Evolutionary conservation across 23 tunicate species (phyloP), one percentile per base, ranked within the genome.

Genomic region (Trididemnum clinides): DNA sequence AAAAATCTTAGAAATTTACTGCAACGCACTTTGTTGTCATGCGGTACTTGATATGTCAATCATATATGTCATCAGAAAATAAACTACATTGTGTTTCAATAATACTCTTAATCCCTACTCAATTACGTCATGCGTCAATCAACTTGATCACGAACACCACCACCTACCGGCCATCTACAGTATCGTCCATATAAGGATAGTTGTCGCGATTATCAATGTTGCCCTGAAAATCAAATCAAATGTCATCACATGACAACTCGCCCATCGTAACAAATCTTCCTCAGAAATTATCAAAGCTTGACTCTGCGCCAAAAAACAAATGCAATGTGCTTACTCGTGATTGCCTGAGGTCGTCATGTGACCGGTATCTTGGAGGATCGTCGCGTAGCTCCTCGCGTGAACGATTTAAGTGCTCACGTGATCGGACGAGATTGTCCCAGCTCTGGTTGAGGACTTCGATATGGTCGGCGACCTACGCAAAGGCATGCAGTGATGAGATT

Each of bases 141-240:
- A n/a, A 44, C 15, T 44, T 44, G 54, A 44, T 44, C 54, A 66
- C 15, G 15, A 10, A 66, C 37, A 66, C n/a, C 75, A 23, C 75
- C 75, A 66, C 75, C 75, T 66, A 66, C 75, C 85, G 73, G 30
- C 80, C 50, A 49, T 86, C 84, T 28, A 86, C 63, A 18, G 91
- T 80, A 34, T 92, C 97, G 78, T 92, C 97, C 83, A 92, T 92
- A 85, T 92, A 92, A 1, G 97, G 97, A 58, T 92, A 92, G 39
- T 69, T 77, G 72, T 87, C 86, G 28, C 39, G 81, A 21, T 89
- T 84, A 57, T 0, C 57, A 0, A 59, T 28, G 0, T 77, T 57
- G 19, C 31, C 57, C 75, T 82, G 33, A 29, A 66, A 66, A 66
- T n/a, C n/a, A n/a, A n/a, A n/a, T n/a, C n/a, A n/a, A n/a, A n/a